phyloP scores from a whole-genome alignment of 2,797 vertebrate species.

The Macropus fuliginosus region DNA sequence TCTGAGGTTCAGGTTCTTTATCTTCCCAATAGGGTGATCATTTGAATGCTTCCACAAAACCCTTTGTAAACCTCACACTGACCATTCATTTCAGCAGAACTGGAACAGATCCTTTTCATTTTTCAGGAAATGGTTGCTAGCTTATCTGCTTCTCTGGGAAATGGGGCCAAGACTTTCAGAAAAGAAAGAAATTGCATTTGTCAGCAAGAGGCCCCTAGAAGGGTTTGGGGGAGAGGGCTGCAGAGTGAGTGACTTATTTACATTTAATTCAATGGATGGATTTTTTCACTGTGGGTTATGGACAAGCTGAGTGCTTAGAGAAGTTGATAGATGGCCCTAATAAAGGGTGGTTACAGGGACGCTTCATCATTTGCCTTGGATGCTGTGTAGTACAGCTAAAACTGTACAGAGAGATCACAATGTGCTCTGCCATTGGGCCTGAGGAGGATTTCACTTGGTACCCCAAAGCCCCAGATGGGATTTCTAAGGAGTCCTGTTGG shows the following conservation, averaged over 20 bases:
- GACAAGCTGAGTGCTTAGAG: conserved; percentile 19
- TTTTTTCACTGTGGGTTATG: conserved; percentile 51
- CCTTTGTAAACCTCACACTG: not conserved
- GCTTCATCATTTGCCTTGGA: conserved; percentile 63
- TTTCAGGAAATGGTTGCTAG: not conserved
- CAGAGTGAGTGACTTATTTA: conserved; percentile 14
- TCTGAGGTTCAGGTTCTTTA: not conserved
- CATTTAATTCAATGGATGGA: conserved; percentile 30
- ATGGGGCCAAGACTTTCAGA: not conserved
- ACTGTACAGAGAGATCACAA: conserved; percentile 53
- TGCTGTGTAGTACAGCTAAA: conserved; percentile 55
- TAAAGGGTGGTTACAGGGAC: conserved; percentile 59
- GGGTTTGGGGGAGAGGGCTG: not conserved
- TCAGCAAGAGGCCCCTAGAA: conserved; percentile 21
- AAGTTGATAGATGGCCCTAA: conserved; percentile 64
- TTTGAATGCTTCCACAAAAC: not conserved
- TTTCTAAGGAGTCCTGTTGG: not conserved
- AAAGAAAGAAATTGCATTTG: conserved; percentile 4
- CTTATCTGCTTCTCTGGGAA: not conserved
- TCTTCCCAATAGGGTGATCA: not conserved
- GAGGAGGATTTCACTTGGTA: not conserved
- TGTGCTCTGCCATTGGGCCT: not conserved
- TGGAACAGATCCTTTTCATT: not conserved
- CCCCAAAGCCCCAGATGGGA: not conserved
- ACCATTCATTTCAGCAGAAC: not conserved